A percentile compares a stretch with the other conserved stretches of the same genome.
These are phyloP conservation scores for Acanthosepion lycidas DNA, from an alignment of 2,888 invertebrate species.

Conservation along the genomic window DNA sequence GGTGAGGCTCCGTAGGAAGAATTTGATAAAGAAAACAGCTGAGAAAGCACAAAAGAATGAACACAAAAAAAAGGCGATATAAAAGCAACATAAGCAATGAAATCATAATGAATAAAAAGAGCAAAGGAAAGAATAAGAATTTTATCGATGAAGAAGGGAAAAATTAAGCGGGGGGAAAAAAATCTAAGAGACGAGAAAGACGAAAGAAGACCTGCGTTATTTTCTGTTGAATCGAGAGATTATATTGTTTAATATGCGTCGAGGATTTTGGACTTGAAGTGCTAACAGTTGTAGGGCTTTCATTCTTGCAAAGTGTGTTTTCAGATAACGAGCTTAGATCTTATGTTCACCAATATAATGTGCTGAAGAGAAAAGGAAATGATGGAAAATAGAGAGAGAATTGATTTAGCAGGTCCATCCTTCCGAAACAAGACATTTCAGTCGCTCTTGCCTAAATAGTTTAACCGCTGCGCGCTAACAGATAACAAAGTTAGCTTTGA, in stretches of 20 bases:
- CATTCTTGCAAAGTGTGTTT: background rate
- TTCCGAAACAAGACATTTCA: background rate
- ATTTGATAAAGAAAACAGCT: too few species aligned
- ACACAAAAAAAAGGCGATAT: too few species aligned
- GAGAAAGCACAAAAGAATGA: too few species aligned
- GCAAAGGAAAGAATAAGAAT: background rate
- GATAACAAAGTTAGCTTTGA: background rate
- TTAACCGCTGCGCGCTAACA: background rate
- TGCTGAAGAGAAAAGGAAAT: background rate
- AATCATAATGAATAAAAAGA: background rate
- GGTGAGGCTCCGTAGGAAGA: too few species aligned
- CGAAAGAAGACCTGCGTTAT: background rate
- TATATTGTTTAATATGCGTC: background rate
- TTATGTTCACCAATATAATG: background rate
- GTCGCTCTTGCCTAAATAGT: background rate
- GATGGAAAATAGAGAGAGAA: background rate
- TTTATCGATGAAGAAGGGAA: background rate
- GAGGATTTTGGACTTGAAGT: conserved; percentile 2
- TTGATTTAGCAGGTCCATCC: background rate
- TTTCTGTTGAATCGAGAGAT: background rate
- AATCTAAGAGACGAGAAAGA: background rate
- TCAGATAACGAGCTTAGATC: background rate
- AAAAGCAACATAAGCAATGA: too few species aligned
- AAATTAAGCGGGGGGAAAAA: background rate
- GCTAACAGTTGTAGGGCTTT: background rate